A percentile compares a stretch with the other conserved stretches of the same genome.
These are phyloP conservation scores for Bolinopsis microptera DNA, from an alignment of 37 sponge, comb jelly and placozoan species.

Conservation along the genomic window DNA sequence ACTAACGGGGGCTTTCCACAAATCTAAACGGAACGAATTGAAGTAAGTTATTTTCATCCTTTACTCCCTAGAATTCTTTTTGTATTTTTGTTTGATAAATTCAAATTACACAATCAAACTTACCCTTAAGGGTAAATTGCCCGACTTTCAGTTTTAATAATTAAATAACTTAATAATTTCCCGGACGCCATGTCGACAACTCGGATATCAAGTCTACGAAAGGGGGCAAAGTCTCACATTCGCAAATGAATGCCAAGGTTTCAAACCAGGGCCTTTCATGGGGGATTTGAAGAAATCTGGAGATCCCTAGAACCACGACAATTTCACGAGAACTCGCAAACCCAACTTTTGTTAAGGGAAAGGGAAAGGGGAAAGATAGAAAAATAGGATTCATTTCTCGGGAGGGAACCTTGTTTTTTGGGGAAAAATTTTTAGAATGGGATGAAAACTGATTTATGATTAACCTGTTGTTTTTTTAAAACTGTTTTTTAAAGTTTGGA, in stretches of 20 bases:
- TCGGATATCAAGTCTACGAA: background rate
- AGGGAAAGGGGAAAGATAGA: background rate
- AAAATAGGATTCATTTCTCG: background rate
- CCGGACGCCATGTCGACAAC: background rate
- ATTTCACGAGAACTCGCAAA: background rate
- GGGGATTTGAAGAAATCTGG: slow-evolving; percentile 33
- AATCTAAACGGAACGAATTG: background rate
- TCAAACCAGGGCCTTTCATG: slow-evolving; percentile 5
- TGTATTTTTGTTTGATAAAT: too few species aligned
- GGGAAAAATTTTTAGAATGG: background rate
- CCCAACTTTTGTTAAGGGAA: background rate
- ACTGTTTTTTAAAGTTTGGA: too few species aligned
- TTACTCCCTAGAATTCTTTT: background rate
- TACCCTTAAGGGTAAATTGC: too few species aligned
- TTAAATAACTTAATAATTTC: too few species aligned
- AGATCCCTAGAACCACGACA: slow-evolving; percentile 8
- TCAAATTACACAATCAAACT: too few species aligned
- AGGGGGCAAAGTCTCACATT: background rate
- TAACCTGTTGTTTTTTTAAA: too few species aligned
- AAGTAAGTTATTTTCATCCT: background rate
- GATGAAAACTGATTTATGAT: too few species aligned
- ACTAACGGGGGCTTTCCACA: background rate
- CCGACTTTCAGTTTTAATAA: too few species aligned
- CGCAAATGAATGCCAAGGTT: background rate
- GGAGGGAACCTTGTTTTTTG: background rate